Evolutionary conservation across 2,113 vertebrate species (phyloP), one percentile per base, ranked within the genome.

Genomic region (Passer domesticus): DNA sequence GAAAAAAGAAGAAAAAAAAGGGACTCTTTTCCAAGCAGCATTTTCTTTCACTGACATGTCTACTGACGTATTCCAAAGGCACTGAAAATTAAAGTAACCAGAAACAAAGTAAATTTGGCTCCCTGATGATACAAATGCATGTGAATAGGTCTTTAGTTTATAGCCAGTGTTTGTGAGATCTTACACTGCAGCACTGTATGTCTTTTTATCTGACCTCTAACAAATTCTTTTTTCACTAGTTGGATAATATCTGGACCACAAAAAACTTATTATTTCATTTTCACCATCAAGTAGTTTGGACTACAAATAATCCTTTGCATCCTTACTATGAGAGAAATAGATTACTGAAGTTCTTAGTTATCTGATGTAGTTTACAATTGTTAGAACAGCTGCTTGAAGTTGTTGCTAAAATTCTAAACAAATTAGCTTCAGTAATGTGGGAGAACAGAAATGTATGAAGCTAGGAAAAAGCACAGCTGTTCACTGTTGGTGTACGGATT

Each of bases 341-440:
- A 12, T 56, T 72, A 44, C 35, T 37, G 53, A 76, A 67, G 47
- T 39, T 92, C 70, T 52, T 31, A 21, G n/a, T 78, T 91, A 49
- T 77, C 24, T 68, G 28, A 47, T 81, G 28, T 30, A 77, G 41
- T 77, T 86, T 73, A 78, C 50, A 70, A 68, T 66, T 55, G 77
- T 66, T 81, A 47, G 69, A 84, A 66, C 73, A 95, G 69, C 86
- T 95, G 73, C 58, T 94, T 50, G 69, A 90, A 94, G 87, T 94
- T 78, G 75, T 81, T 93, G 31, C n/a, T 90, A 60, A 60, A 94
- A 64, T 93, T 68, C 20, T 95, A 83, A 90, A 83, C 31, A 87
- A 95, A 68, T 80, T 55, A 80, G 30, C 35, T 53, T 77, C 66
- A 66, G 33, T 76, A 90, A 87, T 72, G 66, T 84, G 69, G 46